phyloP scores from a whole-genome alignment of 2,888 invertebrate genomes.

The Nomada goodeniana region DNA sequence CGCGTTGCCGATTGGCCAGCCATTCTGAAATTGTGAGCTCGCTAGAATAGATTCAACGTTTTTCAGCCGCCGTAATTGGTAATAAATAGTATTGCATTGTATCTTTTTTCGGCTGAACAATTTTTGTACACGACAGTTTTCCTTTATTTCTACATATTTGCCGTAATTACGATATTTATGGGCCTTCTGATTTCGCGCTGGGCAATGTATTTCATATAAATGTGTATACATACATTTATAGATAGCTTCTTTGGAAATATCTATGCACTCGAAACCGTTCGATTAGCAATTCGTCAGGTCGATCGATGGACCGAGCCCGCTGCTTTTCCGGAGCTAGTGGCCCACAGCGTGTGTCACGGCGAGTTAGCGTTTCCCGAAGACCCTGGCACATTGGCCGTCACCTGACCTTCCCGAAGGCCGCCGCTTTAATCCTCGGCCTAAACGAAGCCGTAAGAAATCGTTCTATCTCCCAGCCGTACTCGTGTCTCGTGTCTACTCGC shows the following conservation, averaged over 20 bases:
- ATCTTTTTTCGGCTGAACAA: no score
- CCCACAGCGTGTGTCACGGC: conserved; percentile 41
- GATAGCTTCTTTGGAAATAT: no score
- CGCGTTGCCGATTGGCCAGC: conserved; percentile 2
- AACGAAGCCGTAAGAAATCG: conserved; percentile 71
- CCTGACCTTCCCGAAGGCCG: conserved; percentile 76
- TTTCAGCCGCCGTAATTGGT: no score
- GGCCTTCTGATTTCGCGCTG: no score
- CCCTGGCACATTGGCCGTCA: conserved; percentile 80
- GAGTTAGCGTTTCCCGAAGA: conserved; percentile 65
- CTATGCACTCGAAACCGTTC: no score
- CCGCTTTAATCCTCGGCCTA: conserved; percentile 69
- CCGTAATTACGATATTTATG: no score
- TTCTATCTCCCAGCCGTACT: conserved; percentile 18
- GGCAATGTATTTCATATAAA: no score
- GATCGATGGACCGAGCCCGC: background rate
- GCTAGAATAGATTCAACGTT: no score
- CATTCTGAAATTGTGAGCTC: background rate
- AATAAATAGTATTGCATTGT: no score
- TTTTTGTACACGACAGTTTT: no score
- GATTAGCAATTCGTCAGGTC: background rate
- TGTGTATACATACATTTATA: no score
- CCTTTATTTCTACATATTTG: no score
- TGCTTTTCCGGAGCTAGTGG: conserved; percentile 10
- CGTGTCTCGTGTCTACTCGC: conserved; percentile 20